Evolutionary conservation across 2,113 vertebrate genomes (phyloP).

Genomic region (Pipra filicauda): DNA sequence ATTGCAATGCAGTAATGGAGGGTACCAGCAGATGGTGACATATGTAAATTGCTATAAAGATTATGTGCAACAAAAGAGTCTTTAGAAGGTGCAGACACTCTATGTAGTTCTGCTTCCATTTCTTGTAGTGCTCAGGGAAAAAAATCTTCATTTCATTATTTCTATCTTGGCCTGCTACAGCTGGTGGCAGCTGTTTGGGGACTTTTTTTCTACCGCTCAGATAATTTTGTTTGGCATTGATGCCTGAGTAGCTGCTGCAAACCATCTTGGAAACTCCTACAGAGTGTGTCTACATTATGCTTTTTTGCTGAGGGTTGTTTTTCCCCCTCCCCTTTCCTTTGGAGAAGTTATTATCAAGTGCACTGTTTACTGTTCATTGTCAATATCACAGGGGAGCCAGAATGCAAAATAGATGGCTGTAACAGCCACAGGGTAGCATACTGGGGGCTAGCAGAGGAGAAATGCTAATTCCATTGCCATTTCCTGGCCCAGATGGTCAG

Average conservation of each 20-base stretch:
- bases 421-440: constrained; percentile 47
- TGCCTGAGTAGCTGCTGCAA: constrained; percentile 47
- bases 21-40: constrained; percentile 25
- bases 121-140: background rate
- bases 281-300: constrained; percentile 24
- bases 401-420: constrained; percentile 42
- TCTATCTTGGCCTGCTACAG: constrained; percentile 47
- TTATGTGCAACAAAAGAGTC: background rate
- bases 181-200: constrained; percentile 62
- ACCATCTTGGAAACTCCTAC: constrained; percentile 51
- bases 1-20: background rate
- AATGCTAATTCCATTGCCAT: constrained; percentile 39
- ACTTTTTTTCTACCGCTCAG: constrained; percentile 40
- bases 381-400: background rate
- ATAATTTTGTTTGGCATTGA: constrained; percentile 59
- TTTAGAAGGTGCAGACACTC: background rate
- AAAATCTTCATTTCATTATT: constrained; percentile 27
- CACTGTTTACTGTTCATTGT: constrained; percentile 33
- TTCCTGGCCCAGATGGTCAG: constrained; percentile 62
- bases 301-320: background rate
- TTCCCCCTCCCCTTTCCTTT: background rate
- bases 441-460: constrained; percentile 27
- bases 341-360: constrained; percentile 53
- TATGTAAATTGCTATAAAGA: background rate
- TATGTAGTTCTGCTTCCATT: background rate